These are phyloP conservation scores for Brienomyrus brachyistius DNA, from an alignment of 2,113 vertebrate species.

Conservation along the genomic window DNA sequence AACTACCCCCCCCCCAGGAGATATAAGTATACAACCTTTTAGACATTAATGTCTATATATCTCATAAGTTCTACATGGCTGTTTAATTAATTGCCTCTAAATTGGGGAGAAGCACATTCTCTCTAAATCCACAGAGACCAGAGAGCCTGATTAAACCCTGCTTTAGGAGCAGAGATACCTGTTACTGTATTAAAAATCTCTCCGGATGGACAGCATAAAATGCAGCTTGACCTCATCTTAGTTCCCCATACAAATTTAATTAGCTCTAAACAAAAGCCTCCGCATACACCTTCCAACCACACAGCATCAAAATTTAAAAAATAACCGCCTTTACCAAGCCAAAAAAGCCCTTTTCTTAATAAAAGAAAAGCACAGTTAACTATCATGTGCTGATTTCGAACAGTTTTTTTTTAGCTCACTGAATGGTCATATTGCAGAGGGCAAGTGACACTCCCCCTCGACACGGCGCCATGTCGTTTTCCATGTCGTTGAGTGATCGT, in stretches of 20 bases:
- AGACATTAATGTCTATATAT: not conserved
- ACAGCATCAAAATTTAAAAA: not conserved
- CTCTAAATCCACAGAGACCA: not conserved
- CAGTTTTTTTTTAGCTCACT: not conserved
- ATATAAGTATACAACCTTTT: not conserved
- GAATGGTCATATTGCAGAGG: not conserved
- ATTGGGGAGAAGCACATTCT: not conserved
- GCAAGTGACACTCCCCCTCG: not conserved
- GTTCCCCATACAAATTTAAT: not conserved
- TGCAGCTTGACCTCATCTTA: not conserved
- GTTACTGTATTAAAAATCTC: not conserved
- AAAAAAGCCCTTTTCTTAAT: not conserved
- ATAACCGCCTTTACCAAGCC: no score
- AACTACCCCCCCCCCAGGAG: not conserved
- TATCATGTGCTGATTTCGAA: not conserved
- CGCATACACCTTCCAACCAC: not conserved
- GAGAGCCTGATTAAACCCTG: not conserved
- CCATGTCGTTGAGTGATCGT: not conserved
- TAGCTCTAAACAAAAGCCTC: not conserved
- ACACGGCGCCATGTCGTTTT: not conserved
- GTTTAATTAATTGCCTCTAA: not conserved
- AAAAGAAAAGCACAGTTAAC: not conserved
- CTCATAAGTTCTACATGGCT: not conserved
- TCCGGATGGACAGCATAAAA: not conserved
- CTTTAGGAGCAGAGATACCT: not conserved